Evolutionary conservation across 2,797 vertebrate species (phyloP), one percentile per base, ranked within the genome.

Genomic region (Morelia viridis): DNA sequence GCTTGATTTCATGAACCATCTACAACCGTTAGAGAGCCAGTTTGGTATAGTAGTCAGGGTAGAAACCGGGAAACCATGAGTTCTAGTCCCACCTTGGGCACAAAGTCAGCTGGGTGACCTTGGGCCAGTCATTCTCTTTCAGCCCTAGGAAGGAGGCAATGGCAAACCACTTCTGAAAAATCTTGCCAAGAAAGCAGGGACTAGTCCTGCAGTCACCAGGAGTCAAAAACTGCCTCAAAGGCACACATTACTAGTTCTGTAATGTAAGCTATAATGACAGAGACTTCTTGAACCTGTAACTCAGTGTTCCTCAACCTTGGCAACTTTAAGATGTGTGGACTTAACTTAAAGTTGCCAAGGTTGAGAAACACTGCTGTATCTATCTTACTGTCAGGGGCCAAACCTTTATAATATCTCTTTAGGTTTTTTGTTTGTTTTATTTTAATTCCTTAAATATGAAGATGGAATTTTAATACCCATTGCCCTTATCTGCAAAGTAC

Each of bases 401-500:
- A 62, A 57, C 92, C 46, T 96, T 95, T 92, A 92, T 92, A 96
- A 96, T 84, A 96, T 93, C 85, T 80, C 35, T 93, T 95, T 94
- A 96, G 94, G 85, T 92, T 35, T n/a, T 90, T 94, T 83, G 0
- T 76, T 76, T 35, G 5, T 41, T 68, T n/a, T 17, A 17, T 46
- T 80, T 80, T 46, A 41, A 60, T 5, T 83, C 87, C 96, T 94
- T 88, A 28, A 61, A 58, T 94, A 95, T 96, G 94, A 96, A 97
- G 94, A 97, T 2, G 93, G 93, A 97, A 96, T 93, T 96, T 96
- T 90, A 93, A 95, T 96, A 96, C 97, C 68, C 96, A 96, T 96
- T 96, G 96, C 46, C 96, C 97, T 91, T 91, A 96, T 93, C 95
- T 96, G 92, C 93, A 41, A 92, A 96, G 87, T 93, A 88, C 46